Conservation (phyloP, 2,888 invertebrate genomes). For the Elmis aenea region DNA sequence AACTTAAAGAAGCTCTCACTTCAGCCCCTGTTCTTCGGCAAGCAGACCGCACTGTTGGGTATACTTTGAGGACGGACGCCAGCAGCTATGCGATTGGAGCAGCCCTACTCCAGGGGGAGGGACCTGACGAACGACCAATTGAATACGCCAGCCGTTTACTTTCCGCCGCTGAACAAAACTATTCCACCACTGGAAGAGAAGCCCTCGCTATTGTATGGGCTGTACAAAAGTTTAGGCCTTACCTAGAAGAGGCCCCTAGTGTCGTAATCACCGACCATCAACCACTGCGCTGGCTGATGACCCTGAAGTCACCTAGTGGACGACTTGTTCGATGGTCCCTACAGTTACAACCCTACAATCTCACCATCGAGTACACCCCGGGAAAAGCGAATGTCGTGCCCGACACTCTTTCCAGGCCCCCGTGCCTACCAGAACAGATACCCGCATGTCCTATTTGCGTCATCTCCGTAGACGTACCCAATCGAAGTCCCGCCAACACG, state of each 20-base stretch:
- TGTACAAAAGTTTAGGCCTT: conserved; percentile 40
- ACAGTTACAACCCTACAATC: conserved; percentile 36
- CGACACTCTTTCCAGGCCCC: no score
- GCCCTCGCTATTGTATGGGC: conserved; percentile 34
- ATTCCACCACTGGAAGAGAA: no score
- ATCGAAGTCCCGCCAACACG: no score
- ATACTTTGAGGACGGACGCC: conserved; percentile 28
- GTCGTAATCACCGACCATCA: conserved; percentile 42
- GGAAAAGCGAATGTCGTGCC: no score
- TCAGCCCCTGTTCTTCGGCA: conserved; percentile 26
- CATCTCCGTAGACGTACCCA: no score
- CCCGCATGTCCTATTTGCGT: no score
- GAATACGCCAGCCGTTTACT: conserved; percentile 30
- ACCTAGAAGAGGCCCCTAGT: conserved; percentile 38
- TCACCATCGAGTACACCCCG: conserved; percentile 37
- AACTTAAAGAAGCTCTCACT: conserved; percentile 21
- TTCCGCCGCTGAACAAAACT: conserved; percentile 26
- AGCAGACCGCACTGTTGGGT: no score
- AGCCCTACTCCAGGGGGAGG: conserved; percentile 24
- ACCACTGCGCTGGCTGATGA: conserved; percentile 45
- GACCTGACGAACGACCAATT: conserved; percentile 20
- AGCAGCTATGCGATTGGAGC: conserved; percentile 25
- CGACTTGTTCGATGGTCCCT: conserved; percentile 43
- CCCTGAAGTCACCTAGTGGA: conserved; percentile 37
- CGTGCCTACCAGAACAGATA: no score